Evolutionary conservation across 2,797 vertebrate genomes (phyloP), one percentile per base, ranked within the genome.

Genomic region (Macrochelys suwanniensis): DNA sequence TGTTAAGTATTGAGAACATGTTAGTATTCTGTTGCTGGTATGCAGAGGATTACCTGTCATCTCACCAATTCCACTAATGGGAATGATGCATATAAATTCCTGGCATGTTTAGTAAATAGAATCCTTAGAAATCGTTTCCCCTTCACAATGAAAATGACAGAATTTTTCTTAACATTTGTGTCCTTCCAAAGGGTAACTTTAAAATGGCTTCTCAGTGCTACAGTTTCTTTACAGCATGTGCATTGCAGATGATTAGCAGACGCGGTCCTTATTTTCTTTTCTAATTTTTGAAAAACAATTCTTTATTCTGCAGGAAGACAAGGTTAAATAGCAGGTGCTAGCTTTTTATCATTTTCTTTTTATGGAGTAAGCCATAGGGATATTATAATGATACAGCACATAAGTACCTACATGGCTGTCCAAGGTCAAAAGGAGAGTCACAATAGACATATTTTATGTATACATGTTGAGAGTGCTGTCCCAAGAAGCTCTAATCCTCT

Each of bases 341-440:
- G 84, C 84, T 86, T 97, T 96, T 88, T 94, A 88, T 95, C 1
- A 91, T 94, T 91, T 90, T 84, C 47, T 89, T 95, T 98, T 97
- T 96, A 96, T 91, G 89, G 84, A 95, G 89, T 87, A 90, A 97
- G 89, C 90, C 95, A 96, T 91, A 84, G 81, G 95, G 94, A 94
- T 93, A 85, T 89, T 90, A 83, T 93, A 97, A 96, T 88, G 68
- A 82, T 92, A 84, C 89, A 93, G 84, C 92, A 97, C 68, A 93
- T 95, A 89, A 94, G 88, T 51, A 71, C 82, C 56, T 96, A 95
- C 85, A 89, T 83, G 82, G 90, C 94, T 94, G 84, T 92, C 53
- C 96, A 98, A 98, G 98, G 98, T 98, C 98, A 98, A 96, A 95
- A 53, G 86, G 86, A 97, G 96, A 98, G 95, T 97, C 97, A 95